phyloP scores from a whole-genome alignment of 2,888 invertebrate species.

The Caenorhabditis sp. region DNA sequence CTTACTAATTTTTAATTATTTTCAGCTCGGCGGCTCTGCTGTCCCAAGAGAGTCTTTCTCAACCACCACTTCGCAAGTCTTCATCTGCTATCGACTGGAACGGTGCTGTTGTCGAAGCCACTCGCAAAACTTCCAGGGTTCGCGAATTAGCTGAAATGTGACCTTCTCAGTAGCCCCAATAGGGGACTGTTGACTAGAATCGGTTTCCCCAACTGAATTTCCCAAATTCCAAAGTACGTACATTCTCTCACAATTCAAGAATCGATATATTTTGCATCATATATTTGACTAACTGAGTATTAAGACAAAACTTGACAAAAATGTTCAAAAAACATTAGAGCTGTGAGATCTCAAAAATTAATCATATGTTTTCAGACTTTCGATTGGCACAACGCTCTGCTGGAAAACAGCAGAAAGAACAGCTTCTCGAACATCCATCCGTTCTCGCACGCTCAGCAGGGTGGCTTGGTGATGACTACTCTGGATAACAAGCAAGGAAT shows the following conservation, averaged over 20 bases:
- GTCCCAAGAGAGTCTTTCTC: slow-evolving; percentile 54
- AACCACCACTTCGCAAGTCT: slow-evolving; percentile 72
- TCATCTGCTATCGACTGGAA: slow-evolving; percentile 73
- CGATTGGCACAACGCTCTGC: slow-evolving; percentile 60
- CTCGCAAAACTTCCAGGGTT: slow-evolving; percentile 66
- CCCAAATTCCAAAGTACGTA: slow-evolving; percentile 41
- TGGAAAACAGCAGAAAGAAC: slow-evolving; percentile 54
- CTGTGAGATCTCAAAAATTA: slow-evolving; percentile 9
- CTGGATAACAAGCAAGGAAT: slow-evolving; percentile 65
- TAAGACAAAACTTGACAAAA: neutral
- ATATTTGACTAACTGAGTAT: neutral
- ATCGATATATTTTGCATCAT: neutral
- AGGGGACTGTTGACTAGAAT: slow-evolving; percentile 54
- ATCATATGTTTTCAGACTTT: slow-evolving; percentile 57
- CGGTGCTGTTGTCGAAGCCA: slow-evolving; percentile 66
- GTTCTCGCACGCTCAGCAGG: slow-evolving; percentile 53
- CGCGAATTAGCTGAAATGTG: slow-evolving; percentile 51
- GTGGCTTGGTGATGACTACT: slow-evolving; percentile 73
- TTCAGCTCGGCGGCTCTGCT: slow-evolving; percentile 71
- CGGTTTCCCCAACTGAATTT: neutral
- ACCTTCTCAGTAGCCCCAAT: slow-evolving; percentile 45
- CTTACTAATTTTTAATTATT: slow-evolving; percentile 4
- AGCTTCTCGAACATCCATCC: slow-evolving; percentile 62
- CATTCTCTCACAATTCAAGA: slow-evolving; percentile 10
- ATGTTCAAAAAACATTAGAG: neutral